These are phyloP conservation scores for Drosophila guanche DNA, from an alignment of 1,140 invertebrate species.

Conservation along the genomic window DNA sequence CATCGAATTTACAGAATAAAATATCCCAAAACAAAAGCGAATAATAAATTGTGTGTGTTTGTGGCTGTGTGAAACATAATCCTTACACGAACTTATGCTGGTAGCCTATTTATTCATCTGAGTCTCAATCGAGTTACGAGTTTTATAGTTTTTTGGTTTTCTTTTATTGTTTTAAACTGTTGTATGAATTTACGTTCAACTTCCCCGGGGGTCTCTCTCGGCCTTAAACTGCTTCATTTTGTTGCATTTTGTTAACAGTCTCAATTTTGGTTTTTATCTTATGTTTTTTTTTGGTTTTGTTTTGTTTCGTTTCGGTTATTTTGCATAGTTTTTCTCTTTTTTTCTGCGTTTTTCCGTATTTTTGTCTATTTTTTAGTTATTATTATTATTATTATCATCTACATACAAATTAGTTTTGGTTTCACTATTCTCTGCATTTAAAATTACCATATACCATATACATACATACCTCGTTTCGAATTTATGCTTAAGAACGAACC, in stretches of 20 bases:
- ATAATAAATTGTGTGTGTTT: constrained; percentile 27
- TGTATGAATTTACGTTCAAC: constrained; percentile 22
- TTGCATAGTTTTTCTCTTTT: constrained; percentile 75
- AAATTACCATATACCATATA: constrained; percentile 76
- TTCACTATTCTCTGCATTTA: constrained; percentile 64
- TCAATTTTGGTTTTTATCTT: constrained; percentile 62
- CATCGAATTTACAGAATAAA: constrained; percentile 21
- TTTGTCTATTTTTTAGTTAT: constrained; percentile 56
- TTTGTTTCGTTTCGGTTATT: constrained; percentile 70
- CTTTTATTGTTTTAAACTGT: constrained; percentile 21
- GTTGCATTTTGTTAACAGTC: constrained; percentile 76
- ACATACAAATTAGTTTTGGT: constrained; percentile 74
- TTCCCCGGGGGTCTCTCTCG: constrained; percentile 9
- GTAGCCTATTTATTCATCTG: constrained; percentile 72
- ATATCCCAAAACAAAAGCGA: constrained; percentile 18
- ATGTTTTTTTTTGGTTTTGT: constrained; percentile 33
- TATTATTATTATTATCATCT: constrained; percentile 66
- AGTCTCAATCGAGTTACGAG: constrained; percentile 61
- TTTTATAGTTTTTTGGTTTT: constrained; percentile 50
- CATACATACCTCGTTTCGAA: constrained; percentile 73
- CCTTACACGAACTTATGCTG: constrained; percentile 76
- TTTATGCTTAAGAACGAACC: constrained; percentile 63
- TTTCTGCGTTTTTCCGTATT: constrained; percentile 66
- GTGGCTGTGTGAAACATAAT: constrained; percentile 43
- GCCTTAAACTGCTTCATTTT: constrained; percentile 54